Base-by-base conservation (phyloP, 2,797 vertebrate genomes). In the Hephaestus fuliginosus region DNA sequence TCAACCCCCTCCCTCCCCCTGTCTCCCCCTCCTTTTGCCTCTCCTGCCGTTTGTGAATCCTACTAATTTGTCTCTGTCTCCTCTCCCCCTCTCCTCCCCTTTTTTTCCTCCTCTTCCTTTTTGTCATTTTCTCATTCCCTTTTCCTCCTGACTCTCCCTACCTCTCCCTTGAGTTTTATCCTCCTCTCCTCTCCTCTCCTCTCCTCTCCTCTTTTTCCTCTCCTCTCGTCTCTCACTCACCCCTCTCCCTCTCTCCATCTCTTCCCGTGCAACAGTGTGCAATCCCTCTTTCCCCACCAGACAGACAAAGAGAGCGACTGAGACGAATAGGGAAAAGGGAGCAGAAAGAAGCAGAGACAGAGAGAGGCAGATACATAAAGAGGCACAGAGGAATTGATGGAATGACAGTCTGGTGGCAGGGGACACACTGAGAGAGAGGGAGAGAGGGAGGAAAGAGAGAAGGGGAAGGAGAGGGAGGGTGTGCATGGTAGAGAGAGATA, bases 201-300 rank as follows among this genome's bases (percentile, higher is more conserved):
- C n/a, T 12, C 0, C 41, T 33, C 55, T 53, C 56, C 36, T 7
- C 53, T 3, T 30, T 68, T 28, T 12, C 0, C 41, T 33, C 55
- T 53, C 56, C 36, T 7, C 53, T 1, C 25, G 15, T 20, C 20
- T 18, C 49, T 18, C 41, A n/a, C 49, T 17, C 33, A 25, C 64
- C 30, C 39, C 28, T 52, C 78, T 30, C 74, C 44, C 61, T 12
- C 48, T 44, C 46, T 53, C 22, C 12, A 52, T 84, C 68, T 77
- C 71, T 80, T 79, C 52, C 84, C 9, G 83, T 89, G 92, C 92
- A 94, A 92, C 92, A 93, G 91, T 88, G 91, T 92, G 89, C 86
- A 88, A 91, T 86, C 85, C 84, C 85, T 82, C 64, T 70, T 79
- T 87, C 81, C 82, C 70, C 73, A 76, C 65, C 66, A 91, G 91